phyloP scores from a whole-genome alignment of 2,113 vertebrate species.

The Tetraodon nigroviridis region DNA sequence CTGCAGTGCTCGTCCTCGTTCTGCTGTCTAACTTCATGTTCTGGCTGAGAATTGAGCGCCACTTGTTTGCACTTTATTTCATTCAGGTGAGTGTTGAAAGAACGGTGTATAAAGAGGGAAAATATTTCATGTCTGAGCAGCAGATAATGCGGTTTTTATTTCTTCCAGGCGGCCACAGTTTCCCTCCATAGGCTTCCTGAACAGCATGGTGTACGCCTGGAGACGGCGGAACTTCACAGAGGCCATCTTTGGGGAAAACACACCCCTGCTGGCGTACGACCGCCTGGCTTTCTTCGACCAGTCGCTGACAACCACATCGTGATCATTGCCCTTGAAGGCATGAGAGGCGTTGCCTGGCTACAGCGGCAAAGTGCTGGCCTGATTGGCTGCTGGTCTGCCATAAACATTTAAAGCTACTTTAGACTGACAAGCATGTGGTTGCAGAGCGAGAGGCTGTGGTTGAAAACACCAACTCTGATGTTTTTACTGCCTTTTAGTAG shows the following conservation, averaged over 20 bases:
- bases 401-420: neutral
- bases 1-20: conserved; percentile 74
- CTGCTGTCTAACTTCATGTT: conserved; percentile 54
- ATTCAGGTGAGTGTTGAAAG: conserved; percentile 61
- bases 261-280: conserved; percentile 27
- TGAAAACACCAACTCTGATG: neutral
- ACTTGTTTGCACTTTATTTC: conserved; percentile 65
- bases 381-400: neutral
- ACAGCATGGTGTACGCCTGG: conserved; percentile 79
- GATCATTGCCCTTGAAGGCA: conserved; percentile 1
- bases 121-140: neutral
- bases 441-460: neutral
- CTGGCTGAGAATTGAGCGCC: conserved; percentile 10
- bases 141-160: neutral
- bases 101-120: neutral
- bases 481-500: neutral
- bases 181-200: conserved; percentile 80
- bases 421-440: neutral
- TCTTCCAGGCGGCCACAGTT: conserved; percentile 63
- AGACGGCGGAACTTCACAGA: conserved; percentile 72
- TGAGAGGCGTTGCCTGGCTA: conserved; percentile 1
- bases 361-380: neutral
- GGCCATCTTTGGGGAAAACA: conserved; percentile 56
- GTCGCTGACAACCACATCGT: conserved; percentile 48
- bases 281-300: conserved; percentile 68